Base-by-base conservation (phyloP, 1,140 invertebrate genomes). In the Drosophila lacertosa region DNA sequence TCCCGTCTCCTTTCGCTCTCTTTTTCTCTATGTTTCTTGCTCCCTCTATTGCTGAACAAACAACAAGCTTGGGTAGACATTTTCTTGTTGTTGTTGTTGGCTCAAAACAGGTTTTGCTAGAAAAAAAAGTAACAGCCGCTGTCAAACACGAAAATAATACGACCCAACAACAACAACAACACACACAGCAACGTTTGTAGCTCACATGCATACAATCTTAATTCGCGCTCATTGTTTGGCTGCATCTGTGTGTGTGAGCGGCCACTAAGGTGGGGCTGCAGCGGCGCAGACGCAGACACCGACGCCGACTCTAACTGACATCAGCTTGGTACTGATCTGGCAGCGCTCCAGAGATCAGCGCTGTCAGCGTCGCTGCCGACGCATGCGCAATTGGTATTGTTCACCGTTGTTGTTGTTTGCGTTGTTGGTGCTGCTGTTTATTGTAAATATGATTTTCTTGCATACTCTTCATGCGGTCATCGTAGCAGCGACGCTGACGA, bases 201-300 rank as follows among this genome's bases (percentile, higher is more conserved):
- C n/a, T 51, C 35, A 50, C 55, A 51, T 24, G 26, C 44, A 64
- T 47, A 50, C 59, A 64, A 70, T 16, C 29, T 66, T 60, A 81
- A 81, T 86, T 78, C 84, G 73, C 77, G 81, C 82, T 78, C 68
- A 86, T 86, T 86, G 71, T 68, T 29, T 26, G 32, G 45, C n/a
- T 63, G 11, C 13, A 33, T 62, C 44, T 67, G 45, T 16, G 45
- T 57, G 37, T 40, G 58, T 60, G 50, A 57, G 29, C 37, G 60
- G 50, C 20, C 68, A 66, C 76, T 63, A 76, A 86, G 81, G 81
- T 81, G 73, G 81, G 81, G 80, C 80, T 69, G 63, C 44, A 53
- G 32, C 39, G 40, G 37, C 13, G 32, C 29, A 13, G 29, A 32
- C 26, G 26, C 33, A 33, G 32, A 33, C 24, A 6, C 7, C 26